A percentile compares a stretch with the other conserved stretches of the same genome.
Evolutionary conservation across 2,113 vertebrate species (phyloP).

Genomic region (Loxodonta africana): DNA sequence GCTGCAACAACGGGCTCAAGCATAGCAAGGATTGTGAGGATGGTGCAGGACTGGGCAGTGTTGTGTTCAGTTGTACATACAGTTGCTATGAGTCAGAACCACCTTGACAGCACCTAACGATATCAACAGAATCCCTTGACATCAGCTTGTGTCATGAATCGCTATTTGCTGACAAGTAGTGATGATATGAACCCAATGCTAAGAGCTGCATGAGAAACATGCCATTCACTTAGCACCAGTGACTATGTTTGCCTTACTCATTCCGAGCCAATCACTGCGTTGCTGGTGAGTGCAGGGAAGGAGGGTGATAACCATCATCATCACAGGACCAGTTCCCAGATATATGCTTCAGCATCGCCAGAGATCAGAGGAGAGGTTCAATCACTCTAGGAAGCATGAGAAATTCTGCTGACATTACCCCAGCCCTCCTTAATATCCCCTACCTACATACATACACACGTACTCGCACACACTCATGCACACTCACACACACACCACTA

Average conservation of each 20-base stretch:
- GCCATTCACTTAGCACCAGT: background rate
- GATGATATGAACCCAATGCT: slow-evolving; percentile 4
- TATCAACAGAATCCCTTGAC: background rate
- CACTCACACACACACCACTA: background rate
- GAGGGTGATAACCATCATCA: background rate
- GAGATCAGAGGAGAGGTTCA: background rate
- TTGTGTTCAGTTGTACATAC: no score
- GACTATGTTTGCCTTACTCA: background rate
- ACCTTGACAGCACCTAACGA: no score
- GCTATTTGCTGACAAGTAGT: slow-evolving; percentile 22
- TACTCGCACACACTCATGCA: background rate
- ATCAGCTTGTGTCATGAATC: background rate
- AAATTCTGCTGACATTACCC: no score
- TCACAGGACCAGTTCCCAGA: background rate
- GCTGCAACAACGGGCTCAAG: no score
- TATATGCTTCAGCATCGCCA: background rate
- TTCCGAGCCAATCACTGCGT: background rate
- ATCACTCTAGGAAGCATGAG: background rate
- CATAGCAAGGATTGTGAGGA: no score
- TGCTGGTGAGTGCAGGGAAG: background rate
- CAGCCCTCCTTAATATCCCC: no score
- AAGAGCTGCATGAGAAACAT: background rate
- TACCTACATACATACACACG: rapidly evolving
- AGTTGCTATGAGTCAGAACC: no score
- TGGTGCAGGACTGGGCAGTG: no score